phyloP scores from a whole-genome alignment of 2,888 invertebrate species.

The Philhelius pedissequus region DNA sequence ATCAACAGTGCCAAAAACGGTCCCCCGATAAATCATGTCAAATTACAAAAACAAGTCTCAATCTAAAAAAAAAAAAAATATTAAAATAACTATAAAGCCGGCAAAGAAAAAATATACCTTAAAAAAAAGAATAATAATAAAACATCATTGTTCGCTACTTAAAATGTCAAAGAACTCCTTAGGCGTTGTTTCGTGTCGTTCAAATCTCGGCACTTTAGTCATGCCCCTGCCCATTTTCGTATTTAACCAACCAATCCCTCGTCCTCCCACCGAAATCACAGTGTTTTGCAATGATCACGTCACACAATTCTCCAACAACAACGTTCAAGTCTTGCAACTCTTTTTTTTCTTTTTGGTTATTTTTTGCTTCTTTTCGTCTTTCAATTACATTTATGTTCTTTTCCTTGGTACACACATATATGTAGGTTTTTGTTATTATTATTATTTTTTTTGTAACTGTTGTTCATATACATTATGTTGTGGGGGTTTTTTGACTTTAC shows the following conservation, averaged over 20 bases:
- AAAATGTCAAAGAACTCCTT: slow-evolving; percentile 63
- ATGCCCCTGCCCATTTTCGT: not conserved
- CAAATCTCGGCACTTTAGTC: slow-evolving; percentile 30
- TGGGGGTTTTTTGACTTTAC: not conserved
- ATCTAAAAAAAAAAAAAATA: not conserved
- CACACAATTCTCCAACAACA: slow-evolving; percentile 35
- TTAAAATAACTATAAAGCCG: no score
- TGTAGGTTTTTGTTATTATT: not conserved
- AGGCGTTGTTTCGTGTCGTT: slow-evolving; percentile 42
- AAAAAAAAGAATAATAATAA: not conserved
- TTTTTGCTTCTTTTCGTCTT: not conserved
- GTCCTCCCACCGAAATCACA: not conserved
- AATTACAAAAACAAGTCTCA: not conserved
- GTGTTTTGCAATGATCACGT: slow-evolving; percentile 25
- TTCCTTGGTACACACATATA: not conserved
- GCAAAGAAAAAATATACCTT: not conserved
- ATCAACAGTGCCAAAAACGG: not conserved
- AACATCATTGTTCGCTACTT: slow-evolving; percentile 46
- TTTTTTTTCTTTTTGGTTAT: not conserved
- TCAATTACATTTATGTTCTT: slow-evolving; percentile 12
- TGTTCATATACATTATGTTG: not conserved
- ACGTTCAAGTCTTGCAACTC: slow-evolving; percentile 21
- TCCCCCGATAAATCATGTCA: not conserved
- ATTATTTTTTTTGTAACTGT: not conserved
- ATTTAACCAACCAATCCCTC: not conserved